Conservation (phyloP, 1,140 invertebrate genomes). For the Drosophila kikkawai region DNA sequence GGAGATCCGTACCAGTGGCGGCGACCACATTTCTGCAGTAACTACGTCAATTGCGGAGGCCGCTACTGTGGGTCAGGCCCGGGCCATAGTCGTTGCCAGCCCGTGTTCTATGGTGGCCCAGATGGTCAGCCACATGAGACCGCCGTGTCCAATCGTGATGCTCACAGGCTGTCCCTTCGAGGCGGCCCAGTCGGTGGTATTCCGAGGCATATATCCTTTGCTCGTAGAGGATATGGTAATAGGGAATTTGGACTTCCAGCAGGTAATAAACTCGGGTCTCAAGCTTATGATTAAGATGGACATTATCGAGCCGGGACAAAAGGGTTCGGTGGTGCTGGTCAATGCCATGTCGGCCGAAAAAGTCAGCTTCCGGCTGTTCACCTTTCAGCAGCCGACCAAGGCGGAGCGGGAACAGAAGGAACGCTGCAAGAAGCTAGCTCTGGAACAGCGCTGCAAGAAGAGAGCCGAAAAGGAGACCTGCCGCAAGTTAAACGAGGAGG, state of each 20-base stretch:
- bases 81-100: conserved; percentile 58
- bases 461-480: conserved; percentile 1
- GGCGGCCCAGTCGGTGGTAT: conserved; percentile 47
- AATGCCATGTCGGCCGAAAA: conserved; percentile 55
- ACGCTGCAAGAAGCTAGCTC: conserved; percentile 1
- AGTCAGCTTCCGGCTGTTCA: conserved; percentile 44
- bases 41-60: conserved; percentile 52
- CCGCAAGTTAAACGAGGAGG: conserved; percentile 3
- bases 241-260: conserved; percentile 35
- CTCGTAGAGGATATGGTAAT: conserved; percentile 47
- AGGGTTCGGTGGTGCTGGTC: conserved; percentile 41
- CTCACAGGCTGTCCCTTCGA: conserved; percentile 27
- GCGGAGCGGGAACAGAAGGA: conserved; percentile 6
- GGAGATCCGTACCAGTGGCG: conserved; percentile 2
- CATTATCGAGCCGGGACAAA: conserved; percentile 24
- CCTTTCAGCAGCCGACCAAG: conserved; percentile 23
- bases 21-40: conserved; percentile 48
- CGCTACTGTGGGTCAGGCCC: conserved; percentile 33
- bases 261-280: conserved; percentile 38
- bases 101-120: conserved; percentile 39
- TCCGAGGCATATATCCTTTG: conserved; percentile 53
- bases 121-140: conserved; percentile 56
- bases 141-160: conserved; percentile 54
- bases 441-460: conserved; percentile 20
- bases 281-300: conserved; percentile 37